phyloP scores from a whole-genome alignment of 1,140 invertebrate species.

The Rhyacophila brunnea region DNA sequence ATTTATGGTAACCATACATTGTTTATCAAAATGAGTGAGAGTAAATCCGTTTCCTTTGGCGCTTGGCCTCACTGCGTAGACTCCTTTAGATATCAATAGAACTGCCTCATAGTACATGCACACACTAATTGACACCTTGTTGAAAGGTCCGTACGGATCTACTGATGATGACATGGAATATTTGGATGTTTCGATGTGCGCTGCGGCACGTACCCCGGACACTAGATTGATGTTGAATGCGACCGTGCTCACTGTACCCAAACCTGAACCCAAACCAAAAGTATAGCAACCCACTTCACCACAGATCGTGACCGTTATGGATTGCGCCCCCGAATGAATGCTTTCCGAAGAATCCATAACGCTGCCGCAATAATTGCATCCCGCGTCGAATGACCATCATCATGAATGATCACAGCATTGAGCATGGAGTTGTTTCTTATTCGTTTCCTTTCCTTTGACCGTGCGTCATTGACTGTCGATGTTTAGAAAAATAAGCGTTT shows the following conservation, averaged over 20 bases:
- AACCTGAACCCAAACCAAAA: no score
- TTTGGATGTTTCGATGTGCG: constrained; percentile 4
- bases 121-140: no score
- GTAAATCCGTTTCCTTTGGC: no score
- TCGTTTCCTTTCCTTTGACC: constrained; percentile 13
- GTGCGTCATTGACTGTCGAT: constrained; percentile 14
- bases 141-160: no score
- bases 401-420: constrained; percentile 31
- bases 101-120: no score
- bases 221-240: constrained; percentile 33
- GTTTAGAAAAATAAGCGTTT: constrained; percentile 21
- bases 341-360: constrained; percentile 29
- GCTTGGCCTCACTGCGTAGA: no score
- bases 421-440: constrained; percentile 30
- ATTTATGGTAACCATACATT: no score
- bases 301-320: constrained; percentile 26
- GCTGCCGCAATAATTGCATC: constrained; percentile 32
- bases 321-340: constrained; percentile 27
- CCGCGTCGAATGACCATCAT: constrained; percentile 29
- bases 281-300: constrained; percentile 13
- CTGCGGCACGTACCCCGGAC: background rate
- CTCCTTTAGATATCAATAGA: no score
- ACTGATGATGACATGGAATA: no score
- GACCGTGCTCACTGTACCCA: constrained; percentile 13
- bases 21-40: no score